phyloP scores from a whole-genome alignment of 2,113 vertebrate genomes.

The Oreamnos americanus region DNA sequence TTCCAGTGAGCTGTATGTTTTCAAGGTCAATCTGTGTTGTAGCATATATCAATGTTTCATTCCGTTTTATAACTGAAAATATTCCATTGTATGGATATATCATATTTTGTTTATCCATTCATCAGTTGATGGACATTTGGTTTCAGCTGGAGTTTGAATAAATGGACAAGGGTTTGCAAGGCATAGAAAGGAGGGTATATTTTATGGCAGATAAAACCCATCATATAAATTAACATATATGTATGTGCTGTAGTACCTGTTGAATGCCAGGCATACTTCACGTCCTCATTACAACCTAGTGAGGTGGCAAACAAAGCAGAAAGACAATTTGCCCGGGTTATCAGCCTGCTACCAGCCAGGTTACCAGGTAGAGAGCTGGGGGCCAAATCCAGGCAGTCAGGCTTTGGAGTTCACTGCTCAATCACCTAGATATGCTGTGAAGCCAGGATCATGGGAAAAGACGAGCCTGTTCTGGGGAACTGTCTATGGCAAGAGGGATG shows the following conservation, averaged over 20 bases:
- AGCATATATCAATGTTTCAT: neutral
- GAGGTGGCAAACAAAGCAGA: neutral
- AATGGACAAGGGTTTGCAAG: neutral
- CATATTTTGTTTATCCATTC: neutral
- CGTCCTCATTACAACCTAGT: neutral
- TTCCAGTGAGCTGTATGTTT: neutral
- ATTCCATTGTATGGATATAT: neutral
- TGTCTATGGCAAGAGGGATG: neutral
- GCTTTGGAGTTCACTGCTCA: neutral
- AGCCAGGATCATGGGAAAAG: rapidly evolving
- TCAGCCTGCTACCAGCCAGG: neutral
- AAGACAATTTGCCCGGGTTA: neutral
- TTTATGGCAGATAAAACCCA: neutral
- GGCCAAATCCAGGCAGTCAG: neutral
- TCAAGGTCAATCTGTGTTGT: neutral
- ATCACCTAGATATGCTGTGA: neutral
- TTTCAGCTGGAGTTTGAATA: slow-evolving; percentile 13
- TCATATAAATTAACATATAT: neutral
- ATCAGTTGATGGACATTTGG: neutral
- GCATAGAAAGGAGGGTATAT: neutral
- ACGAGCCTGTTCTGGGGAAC: neutral
- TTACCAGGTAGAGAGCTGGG: neutral
- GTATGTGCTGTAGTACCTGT: neutral
- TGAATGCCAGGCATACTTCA: neutral
- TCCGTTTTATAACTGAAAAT: neutral